Percentiles rank a stretch among this genome's conserved stretches.
phyloP scores from a whole-genome alignment of 2,888 invertebrate genomes.

The Ichneumoninae sp. region DNA sequence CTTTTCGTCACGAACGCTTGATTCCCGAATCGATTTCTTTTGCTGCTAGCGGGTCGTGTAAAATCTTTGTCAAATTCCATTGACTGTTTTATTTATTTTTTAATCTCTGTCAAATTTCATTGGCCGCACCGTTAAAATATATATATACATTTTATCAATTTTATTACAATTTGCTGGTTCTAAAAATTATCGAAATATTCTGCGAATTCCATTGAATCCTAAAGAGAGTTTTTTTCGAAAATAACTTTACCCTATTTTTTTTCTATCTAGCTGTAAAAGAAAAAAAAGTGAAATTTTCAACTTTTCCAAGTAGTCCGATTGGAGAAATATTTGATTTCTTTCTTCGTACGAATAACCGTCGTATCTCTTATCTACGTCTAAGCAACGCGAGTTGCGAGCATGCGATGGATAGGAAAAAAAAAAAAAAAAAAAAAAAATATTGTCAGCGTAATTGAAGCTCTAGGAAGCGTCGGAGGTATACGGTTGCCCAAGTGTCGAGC shows the following conservation, averaged over 20 bases:
- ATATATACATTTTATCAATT: too few relatives aligned
- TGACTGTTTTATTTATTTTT: too few relatives aligned
- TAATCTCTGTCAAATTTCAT: too few relatives aligned
- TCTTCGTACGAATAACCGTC: slow-evolving; percentile 23
- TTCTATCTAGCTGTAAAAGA: not conserved
- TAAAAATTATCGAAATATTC: not conserved
- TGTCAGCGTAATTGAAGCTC: slow-evolving; percentile 80
- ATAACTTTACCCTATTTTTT: not conserved
- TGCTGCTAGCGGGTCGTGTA: not conserved
- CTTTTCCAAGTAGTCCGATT: not conserved
- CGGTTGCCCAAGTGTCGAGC: slow-evolving; percentile 77
- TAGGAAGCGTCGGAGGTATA: slow-evolving; percentile 71
- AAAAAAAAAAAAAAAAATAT: slow-evolving; percentile 35
- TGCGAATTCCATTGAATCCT: not conserved
- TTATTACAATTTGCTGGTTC: not conserved
- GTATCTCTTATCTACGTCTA: slow-evolving; percentile 49
- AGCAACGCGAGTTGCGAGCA: slow-evolving; percentile 31
- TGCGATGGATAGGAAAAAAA: slow-evolving; percentile 49
- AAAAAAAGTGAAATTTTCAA: too few relatives aligned
- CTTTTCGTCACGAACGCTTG: not conserved
- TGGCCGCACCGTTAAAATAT: too few relatives aligned
- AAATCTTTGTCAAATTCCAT: not conserved
- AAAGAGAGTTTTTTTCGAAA: not conserved
- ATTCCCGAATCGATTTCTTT: not conserved
- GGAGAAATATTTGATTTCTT: slow-evolving; percentile 29